A percentile compares a stretch with the other conserved stretches of the same genome.
phyloP scores from a whole-genome alignment of 2,113 vertebrate species.

The Lutjanus erythropterus region DNA sequence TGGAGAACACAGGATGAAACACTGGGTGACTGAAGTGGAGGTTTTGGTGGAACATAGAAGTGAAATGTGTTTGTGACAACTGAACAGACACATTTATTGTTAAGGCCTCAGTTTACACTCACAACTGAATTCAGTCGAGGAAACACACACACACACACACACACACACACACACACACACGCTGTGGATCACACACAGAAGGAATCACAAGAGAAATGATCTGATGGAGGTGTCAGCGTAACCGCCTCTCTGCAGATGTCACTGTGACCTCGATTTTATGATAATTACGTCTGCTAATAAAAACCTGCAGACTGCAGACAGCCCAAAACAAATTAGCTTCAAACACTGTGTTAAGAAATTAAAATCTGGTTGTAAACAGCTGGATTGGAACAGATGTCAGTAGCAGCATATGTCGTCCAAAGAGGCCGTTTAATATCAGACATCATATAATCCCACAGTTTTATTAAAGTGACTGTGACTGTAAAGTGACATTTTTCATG shows the following conservation, averaged over 20 bases:
- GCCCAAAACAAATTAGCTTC: not conserved
- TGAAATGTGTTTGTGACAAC: not conserved
- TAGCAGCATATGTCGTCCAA: not conserved
- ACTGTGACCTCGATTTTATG: conserved; percentile 22
- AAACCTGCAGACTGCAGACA: not conserved
- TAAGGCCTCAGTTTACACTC: not conserved
- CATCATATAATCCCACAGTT: not conserved
- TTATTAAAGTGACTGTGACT: not conserved
- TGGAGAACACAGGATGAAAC: not conserved
- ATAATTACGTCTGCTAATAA: not conserved
- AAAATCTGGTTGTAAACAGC: not conserved
- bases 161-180: not conserved
- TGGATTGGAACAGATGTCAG: not conserved
- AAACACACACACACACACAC: not conserved
- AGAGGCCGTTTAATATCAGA: not conserved
- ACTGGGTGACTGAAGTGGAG: not conserved
- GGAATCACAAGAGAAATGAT: not conserved
- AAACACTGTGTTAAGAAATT: not conserved
- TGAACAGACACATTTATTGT: not conserved
- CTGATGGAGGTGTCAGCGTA: conserved; percentile 12
- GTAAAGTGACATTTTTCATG: not conserved
- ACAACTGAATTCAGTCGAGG: not conserved
- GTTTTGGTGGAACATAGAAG: not conserved
- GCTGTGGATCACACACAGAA: not conserved
- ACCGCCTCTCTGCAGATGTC: conserved; percentile 16